Conservation (phyloP, 2,113 vertebrate species). For the Amazona guildingii region DNA sequence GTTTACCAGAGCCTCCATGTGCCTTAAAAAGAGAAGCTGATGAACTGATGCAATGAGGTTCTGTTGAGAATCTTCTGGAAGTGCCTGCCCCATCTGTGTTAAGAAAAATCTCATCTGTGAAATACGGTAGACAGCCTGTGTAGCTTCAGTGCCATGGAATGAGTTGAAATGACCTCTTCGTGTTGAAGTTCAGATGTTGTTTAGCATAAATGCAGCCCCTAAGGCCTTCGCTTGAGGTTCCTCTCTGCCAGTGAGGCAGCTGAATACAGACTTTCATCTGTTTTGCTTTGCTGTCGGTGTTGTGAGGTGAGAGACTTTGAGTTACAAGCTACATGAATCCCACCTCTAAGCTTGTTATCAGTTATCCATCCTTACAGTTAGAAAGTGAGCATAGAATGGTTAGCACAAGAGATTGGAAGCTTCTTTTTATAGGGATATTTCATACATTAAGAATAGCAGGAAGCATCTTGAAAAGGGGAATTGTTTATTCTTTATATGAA, state of each 20-base stretch:
- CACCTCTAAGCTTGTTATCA: background rate
- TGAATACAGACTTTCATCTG: background rate
- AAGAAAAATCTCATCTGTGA: background rate
- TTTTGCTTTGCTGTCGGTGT: background rate
- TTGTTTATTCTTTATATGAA: background rate
- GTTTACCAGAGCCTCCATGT: background rate
- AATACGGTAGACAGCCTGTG: background rate
- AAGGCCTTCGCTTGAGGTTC: background rate
- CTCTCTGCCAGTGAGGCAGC: background rate
- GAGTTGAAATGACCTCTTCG: background rate
- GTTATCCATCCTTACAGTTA: background rate
- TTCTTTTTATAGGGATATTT: background rate
- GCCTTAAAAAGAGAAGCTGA: background rate
- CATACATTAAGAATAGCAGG: background rate
- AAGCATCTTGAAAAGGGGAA: background rate
- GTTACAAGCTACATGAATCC: background rate
- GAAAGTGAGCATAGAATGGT: background rate
- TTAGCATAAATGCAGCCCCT: constrained; percentile 1
- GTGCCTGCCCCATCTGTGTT: background rate
- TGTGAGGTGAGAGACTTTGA: background rate
- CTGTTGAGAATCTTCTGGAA: background rate
- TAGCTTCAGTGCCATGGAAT: background rate
- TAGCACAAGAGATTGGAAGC: background rate
- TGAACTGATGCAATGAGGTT: background rate
- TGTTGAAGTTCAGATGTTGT: background rate